Conservation (phyloP, 1,140 invertebrate species). For the Centruroides sculpturatus region DNA sequence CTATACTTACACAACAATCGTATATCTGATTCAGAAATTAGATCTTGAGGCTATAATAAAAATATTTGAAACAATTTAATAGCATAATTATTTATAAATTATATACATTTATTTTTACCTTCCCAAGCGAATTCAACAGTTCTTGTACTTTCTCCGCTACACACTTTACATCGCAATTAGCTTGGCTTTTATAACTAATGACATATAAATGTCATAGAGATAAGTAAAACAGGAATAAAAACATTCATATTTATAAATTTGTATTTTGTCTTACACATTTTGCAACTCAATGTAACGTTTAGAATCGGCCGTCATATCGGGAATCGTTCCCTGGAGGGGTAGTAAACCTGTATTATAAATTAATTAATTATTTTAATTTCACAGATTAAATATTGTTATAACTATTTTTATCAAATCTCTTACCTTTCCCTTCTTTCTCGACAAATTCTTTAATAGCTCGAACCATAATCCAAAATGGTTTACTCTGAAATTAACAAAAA, state of each 20-base stretch:
- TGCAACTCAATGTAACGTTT: conserved; percentile 80
- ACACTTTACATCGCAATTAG: conserved; percentile 58
- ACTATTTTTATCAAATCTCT: background rate
- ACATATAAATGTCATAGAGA: too few relatives aligned
- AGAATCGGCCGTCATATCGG: conserved; percentile 96
- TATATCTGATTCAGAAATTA: conserved; percentile 59
- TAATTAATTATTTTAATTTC: too few relatives aligned
- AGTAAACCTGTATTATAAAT: conserved; percentile 40
- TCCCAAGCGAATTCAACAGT: conserved; percentile 44
- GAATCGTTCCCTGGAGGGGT: conserved; percentile 78
- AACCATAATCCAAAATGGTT: conserved; percentile 81
- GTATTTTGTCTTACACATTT: conserved; percentile 45
- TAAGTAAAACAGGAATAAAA: too few relatives aligned
- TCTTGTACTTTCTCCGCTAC: conserved; percentile 65
- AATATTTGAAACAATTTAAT: background rate
- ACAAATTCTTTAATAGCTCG: conserved; percentile 80
- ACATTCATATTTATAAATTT: too few relatives aligned
- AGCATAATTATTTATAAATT: too few relatives aligned
- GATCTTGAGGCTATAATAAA: conserved; percentile 42
- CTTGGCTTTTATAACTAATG: conserved; percentile 60
- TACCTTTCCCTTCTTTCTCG: conserved; percentile 54
- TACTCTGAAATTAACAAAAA: conserved; percentile 24
- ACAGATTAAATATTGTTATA: too few relatives aligned
- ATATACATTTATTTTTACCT: background rate
- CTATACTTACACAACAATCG: conserved; percentile 37